phyloP scores from a whole-genome alignment of 1,140 invertebrate genomes.

The Protaetia brevitarsis region DNA sequence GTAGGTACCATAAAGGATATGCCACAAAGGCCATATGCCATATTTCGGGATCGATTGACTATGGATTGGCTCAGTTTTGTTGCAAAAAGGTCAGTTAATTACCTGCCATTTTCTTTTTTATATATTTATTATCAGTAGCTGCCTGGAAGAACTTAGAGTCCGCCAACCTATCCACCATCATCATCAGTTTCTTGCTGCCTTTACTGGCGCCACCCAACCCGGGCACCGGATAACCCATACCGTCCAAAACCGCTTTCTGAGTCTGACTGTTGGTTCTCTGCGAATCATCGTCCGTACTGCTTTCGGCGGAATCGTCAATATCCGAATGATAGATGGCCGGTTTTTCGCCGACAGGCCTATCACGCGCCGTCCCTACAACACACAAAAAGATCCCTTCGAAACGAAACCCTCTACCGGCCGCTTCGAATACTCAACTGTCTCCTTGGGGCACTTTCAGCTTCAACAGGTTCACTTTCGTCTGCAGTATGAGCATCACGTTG shows the following conservation, averaged over 20 bases:
- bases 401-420: no score
- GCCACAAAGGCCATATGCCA: no score
- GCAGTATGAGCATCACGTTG: slow-evolving; percentile 83
- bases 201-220: slow-evolving; percentile 38
- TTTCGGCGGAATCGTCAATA: slow-evolving; percentile 89
- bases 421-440: no score
- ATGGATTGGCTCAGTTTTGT: no score
- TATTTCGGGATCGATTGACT: no score
- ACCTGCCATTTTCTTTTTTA: slow-evolving; percentile 77
- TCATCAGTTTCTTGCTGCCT: slow-evolving; percentile 69
- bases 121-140: slow-evolving; percentile 70
- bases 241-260: slow-evolving; percentile 17
- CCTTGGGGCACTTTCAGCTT: slow-evolving; percentile 62
- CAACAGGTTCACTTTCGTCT: slow-evolving; percentile 93
- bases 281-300: slow-evolving; percentile 79
- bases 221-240: slow-evolving; percentile 26
- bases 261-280: slow-evolving; percentile 33
- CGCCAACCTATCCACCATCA: slow-evolving; percentile 86
- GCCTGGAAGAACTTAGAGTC: slow-evolving; percentile 88
- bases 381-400: no score
- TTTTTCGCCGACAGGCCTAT: slow-evolving; percentile 30
- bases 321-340: slow-evolving; percentile 75
- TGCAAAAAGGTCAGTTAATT: no score
- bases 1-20: no score
- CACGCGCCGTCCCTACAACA: background rate